Percentiles rank a stretch among this genome's conserved stretches.
These are phyloP conservation scores for Aporrectodea caliginosa DNA, from an alignment of 1,140 invertebrate genomes.

Conservation along the genomic window DNA sequence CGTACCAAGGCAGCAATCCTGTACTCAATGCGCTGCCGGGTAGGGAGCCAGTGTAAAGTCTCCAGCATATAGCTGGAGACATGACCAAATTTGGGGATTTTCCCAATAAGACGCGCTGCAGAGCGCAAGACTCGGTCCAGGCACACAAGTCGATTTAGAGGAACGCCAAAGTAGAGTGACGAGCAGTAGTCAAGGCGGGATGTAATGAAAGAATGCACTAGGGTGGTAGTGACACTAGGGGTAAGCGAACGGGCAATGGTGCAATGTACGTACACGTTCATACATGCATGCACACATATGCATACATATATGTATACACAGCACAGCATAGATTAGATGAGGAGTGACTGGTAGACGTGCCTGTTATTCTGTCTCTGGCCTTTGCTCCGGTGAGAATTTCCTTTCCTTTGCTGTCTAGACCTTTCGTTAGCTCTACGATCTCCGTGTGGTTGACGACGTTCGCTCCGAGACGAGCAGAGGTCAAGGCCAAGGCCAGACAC, in stretches of 20 bases:
- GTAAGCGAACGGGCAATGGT: neutral
- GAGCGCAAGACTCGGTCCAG: too few species aligned
- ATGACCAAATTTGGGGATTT: too few species aligned
- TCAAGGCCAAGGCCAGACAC: conserved; percentile 91
- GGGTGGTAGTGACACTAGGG: neutral
- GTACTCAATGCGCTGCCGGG: too few species aligned
- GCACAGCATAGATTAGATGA: too few species aligned
- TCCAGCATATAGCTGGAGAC: too few species aligned
- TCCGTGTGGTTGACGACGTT: conserved; percentile 88
- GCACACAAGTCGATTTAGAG: too few species aligned
- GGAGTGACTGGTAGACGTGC: conserved; percentile 40
- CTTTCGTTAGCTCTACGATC: conserved; percentile 74
- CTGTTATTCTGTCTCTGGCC: conserved; percentile 54
- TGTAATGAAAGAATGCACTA: too few species aligned
- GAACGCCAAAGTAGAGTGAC: too few species aligned
- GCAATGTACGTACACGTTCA: neutral
- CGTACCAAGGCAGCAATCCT: too few species aligned
- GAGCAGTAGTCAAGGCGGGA: too few species aligned
- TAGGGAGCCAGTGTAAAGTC: too few species aligned
- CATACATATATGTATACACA: neutral
- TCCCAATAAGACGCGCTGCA: too few species aligned
- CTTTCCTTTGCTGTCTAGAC: conserved; percentile 63
- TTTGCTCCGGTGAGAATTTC: conserved; percentile 62
- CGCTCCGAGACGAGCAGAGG: conserved; percentile 91
- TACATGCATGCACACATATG: neutral